Percentiles rank a stretch among this genome's conserved stretches.
phyloP scores from a whole-genome alignment of 1,140 invertebrate species.

The Nymphalis io region DNA sequence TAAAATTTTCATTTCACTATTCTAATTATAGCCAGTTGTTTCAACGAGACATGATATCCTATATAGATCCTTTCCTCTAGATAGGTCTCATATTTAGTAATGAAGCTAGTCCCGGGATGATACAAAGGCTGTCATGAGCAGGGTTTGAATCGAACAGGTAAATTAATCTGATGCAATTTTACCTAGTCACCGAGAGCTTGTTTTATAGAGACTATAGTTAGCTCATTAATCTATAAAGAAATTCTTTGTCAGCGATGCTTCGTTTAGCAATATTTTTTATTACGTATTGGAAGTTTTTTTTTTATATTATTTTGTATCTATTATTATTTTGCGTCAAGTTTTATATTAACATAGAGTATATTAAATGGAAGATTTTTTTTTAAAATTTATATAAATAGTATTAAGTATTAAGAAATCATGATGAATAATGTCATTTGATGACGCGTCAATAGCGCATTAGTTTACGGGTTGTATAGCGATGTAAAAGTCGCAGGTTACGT shows the following conservation, averaged over 20 bases:
- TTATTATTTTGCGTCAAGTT: too few species aligned
- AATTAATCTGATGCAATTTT: conserved; percentile 68
- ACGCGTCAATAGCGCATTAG: too few species aligned
- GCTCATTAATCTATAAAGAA: background rate
- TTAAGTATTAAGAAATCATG: too few species aligned
- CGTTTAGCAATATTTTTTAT: background rate
- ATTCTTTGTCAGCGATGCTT: background rate
- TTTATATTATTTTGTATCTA: too few species aligned
- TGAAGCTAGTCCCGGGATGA: conserved; percentile 47
- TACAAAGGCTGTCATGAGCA: conserved; percentile 68
- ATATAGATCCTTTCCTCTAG: conserved; percentile 20
- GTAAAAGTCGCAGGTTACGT: too few species aligned
- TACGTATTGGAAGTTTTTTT: background rate
- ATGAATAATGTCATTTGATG: too few species aligned
- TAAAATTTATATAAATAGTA: too few species aligned
- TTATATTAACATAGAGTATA: too few species aligned
- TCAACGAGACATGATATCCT: background rate
- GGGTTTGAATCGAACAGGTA: conserved; percentile 55
- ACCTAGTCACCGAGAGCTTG: conserved; percentile 45
- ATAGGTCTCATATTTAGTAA: conserved; percentile 48
- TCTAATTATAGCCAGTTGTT: background rate
- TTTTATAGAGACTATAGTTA: conserved; percentile 21
- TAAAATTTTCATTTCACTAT: background rate
- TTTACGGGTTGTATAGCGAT: too few species aligned
- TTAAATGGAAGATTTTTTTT: too few species aligned